Percentiles rank a stretch among this genome's conserved stretches.
phyloP scores from a whole-genome alignment of 1,140 invertebrate species.

The Orchesella cincta region DNA sequence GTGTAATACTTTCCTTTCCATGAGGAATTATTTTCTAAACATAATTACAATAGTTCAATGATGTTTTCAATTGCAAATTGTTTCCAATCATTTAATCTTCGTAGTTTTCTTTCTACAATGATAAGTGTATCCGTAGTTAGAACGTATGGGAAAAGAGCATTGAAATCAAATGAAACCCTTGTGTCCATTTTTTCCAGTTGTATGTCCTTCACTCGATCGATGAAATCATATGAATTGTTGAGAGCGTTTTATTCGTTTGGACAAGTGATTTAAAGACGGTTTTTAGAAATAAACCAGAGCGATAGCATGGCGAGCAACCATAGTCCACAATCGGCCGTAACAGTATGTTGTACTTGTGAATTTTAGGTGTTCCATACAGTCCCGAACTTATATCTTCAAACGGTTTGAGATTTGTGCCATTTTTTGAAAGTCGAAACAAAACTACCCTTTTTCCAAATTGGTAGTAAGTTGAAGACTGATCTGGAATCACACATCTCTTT shows the following conservation, averaged over 20 bases:
- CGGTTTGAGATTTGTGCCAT: too few relatives aligned
- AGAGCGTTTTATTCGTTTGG: background rate
- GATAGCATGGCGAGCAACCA: slow-evolving; percentile 47
- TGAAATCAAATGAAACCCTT: slow-evolving; percentile 1
- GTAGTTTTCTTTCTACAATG: background rate
- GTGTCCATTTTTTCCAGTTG: background rate
- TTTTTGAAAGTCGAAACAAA: too few relatives aligned
- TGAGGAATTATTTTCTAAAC: slow-evolving; percentile 39
- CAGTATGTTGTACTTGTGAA: slow-evolving; percentile 51
- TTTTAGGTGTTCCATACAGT: slow-evolving; percentile 52
- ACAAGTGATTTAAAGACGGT: slow-evolving; percentile 20
- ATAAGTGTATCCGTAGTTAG: background rate
- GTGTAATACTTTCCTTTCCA: slow-evolving; percentile 32
- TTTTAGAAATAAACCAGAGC: slow-evolving; percentile 48
- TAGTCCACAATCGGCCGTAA: slow-evolving; percentile 52
- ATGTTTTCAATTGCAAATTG: slow-evolving; percentile 2
- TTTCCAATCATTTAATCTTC: background rate
- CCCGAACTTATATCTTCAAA: slow-evolving; percentile 24
- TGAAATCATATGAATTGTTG: background rate
- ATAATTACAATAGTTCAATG: slow-evolving; percentile 34
- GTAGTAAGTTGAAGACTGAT: too few relatives aligned
- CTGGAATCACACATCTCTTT: too few relatives aligned
- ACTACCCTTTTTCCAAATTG: too few relatives aligned
- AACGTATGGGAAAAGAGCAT: background rate
- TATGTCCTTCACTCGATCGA: background rate